Evolutionary conservation across 2,797 vertebrate species (phyloP).

Genomic region (Fistularia tabacaria): DNA sequence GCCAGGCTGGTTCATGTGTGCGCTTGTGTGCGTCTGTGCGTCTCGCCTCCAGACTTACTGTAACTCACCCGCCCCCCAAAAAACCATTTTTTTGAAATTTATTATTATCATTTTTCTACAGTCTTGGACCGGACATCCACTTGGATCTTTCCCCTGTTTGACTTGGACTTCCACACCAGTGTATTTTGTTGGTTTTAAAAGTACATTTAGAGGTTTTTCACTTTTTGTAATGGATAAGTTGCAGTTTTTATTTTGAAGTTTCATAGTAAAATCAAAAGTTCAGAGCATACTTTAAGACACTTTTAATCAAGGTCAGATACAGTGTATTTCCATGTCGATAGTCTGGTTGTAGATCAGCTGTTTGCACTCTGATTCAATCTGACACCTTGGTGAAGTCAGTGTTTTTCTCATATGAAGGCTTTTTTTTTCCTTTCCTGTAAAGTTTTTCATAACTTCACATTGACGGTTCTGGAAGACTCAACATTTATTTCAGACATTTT

Average conservation of each 20-base stretch:
- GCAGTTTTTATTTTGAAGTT: not conserved
- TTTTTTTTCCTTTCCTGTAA: too few relatives aligned
- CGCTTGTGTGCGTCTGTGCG: constrained; percentile 15
- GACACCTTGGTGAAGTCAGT: too few relatives aligned
- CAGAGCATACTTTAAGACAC: not conserved
- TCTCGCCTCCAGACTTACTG: not conserved
- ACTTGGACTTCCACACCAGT: not conserved
- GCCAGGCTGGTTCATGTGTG: not conserved
- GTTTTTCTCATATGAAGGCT: too few relatives aligned
- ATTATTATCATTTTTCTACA: constrained; percentile 4
- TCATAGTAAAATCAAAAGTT: not conserved
- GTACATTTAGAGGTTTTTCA: not conserved
- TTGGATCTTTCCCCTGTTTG: constrained; percentile 1
- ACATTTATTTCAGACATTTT: too few relatives aligned
- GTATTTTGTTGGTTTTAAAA: not conserved
- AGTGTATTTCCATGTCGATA: too few relatives aligned
- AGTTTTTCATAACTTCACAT: too few relatives aligned
- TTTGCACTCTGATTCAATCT: too few relatives aligned
- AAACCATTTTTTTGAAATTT: constrained; percentile 10
- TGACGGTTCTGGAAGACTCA: too few relatives aligned
- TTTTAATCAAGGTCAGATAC: too few relatives aligned
- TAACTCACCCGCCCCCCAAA: not conserved
- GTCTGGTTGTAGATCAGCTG: too few relatives aligned
- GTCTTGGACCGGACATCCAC: not conserved
- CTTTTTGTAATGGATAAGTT: not conserved